Base-by-base conservation (phyloP, 2,797 vertebrate species). In the Sebastes hubbsi region DNA sequence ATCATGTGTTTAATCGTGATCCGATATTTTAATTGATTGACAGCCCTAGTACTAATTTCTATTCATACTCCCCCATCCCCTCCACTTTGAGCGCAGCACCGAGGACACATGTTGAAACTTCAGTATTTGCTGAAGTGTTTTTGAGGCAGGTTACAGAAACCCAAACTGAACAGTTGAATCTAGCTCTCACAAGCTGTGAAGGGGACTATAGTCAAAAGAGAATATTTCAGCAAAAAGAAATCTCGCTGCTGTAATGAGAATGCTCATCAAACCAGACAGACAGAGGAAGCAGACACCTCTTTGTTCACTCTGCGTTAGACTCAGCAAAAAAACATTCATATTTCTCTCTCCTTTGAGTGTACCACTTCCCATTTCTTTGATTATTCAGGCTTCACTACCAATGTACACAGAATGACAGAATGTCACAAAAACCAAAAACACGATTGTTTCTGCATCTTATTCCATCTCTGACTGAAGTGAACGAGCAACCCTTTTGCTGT, bases 261-360 rank as follows among this genome's bases (percentile, higher is more conserved):
- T 10, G 20, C 32, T 80, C 69, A 77, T 83, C 38, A 80, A 80
- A 80, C 10, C 67, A 63, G 73, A 58, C 69, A 86, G 61, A 80
- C 29, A 11, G 36, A 84, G 70, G 58, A 75, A 60, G 32, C 20
- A 30, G 38, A 9, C 24, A 68, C 5, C 14, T 38, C 56, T 61
- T 68, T 78, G 46, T 80, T 64, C 22, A 52, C 54, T 36, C 4
- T 30, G 10, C 46, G 52, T 36, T 56, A 25, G 16, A 14, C 38
- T 67, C 63, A 32, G 42, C 20, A 63, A 63, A 70, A 72, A 24
- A 8, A 3, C 29, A 61, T 52, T 75, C n/a, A 64, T 29, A 54
- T 29, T 18, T 46, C 11, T 58, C 30, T 27, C 34, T 75, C 11
- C 14, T 29, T 62, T 42, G 16, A 74, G 34, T 34, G 2, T 7